phyloP scores from a whole-genome alignment of 2,888 invertebrate genomes.

The Amphimallon solstitiale region DNA sequence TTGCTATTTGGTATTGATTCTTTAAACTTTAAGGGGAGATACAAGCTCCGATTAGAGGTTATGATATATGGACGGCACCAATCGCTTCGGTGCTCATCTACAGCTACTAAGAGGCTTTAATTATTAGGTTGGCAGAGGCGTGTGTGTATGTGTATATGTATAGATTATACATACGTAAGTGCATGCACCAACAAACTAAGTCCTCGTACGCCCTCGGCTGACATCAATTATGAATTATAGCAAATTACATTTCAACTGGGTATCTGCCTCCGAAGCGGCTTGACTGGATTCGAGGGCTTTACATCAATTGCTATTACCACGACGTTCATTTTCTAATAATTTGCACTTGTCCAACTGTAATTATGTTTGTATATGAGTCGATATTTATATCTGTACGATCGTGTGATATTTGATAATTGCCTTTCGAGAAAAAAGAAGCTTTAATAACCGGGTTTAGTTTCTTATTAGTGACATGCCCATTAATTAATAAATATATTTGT shows the following conservation, averaged over 20 bases:
- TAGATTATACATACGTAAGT: too few relatives aligned
- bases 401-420: conserved; percentile 34
- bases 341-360: conserved; percentile 40
- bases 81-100: conserved; percentile 44
- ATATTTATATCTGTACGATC: conserved; percentile 5
- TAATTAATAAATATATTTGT: conserved; percentile 32
- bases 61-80: conserved; percentile 45
- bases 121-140: conserved; percentile 44
- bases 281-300: neutral
- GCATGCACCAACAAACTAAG: neutral
- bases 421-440: conserved; percentile 25
- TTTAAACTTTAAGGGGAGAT: conserved; percentile 40
- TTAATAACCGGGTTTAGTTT: conserved; percentile 33
- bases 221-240: conserved; percentile 47
- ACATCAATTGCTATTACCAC: neutral
- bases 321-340: conserved; percentile 41
- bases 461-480: conserved; percentile 17
- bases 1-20: conserved; percentile 45
- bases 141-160: too few relatives aligned
- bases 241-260: conserved; percentile 46
- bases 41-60: conserved; percentile 41
- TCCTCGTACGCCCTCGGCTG: conserved; percentile 38
- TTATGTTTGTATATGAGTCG: conserved; percentile 33
- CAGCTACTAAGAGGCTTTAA: conserved; percentile 48
- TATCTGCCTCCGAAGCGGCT: neutral